phyloP scores from a whole-genome alignment of 1,140 invertebrate species.

The Aporrectodea caliginosa region DNA sequence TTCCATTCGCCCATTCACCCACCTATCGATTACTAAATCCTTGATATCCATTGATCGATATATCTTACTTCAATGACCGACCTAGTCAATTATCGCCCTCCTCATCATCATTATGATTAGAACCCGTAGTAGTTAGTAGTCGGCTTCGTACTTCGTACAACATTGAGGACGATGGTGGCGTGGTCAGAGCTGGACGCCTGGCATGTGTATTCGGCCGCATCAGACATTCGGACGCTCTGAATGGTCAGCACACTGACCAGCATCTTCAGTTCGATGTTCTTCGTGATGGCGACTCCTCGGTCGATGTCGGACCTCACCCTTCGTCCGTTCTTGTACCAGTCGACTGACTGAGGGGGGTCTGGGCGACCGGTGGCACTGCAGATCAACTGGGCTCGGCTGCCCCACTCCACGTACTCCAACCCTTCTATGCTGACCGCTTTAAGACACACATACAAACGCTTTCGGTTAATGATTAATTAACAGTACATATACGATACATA shows the following conservation, averaged over 20 bases:
- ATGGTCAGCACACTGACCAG: slow-evolving; percentile 43
- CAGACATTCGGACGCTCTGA: slow-evolving; percentile 36
- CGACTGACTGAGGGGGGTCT: slow-evolving; percentile 43
- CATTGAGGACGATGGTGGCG: too few relatives aligned
- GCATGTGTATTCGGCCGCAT: slow-evolving; percentile 45
- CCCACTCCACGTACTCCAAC: slow-evolving; percentile 41
- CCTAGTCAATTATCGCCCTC: too few relatives aligned
- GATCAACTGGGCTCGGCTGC: slow-evolving; percentile 38
- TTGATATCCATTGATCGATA: too few relatives aligned
- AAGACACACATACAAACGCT: too few relatives aligned
- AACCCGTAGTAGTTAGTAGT: too few relatives aligned
- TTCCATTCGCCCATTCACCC: too few relatives aligned
- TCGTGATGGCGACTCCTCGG: slow-evolving; percentile 39
- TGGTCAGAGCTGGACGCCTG: slow-evolving; percentile 37
- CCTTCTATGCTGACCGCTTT: slow-evolving; percentile 43
- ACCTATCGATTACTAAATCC: too few relatives aligned
- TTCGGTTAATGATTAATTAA: too few relatives aligned
- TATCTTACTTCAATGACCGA: too few relatives aligned
- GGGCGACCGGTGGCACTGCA: slow-evolving; percentile 43
- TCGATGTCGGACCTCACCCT: slow-evolving; percentile 37
- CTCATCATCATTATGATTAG: too few relatives aligned
- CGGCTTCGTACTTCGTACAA: too few relatives aligned
- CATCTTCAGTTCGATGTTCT: slow-evolving; percentile 35
- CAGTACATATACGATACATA: too few relatives aligned
- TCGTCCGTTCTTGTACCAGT: slow-evolving; percentile 46